A percentile compares a stretch with the other conserved stretches of the same genome.
Conservation (phyloP, 1,140 invertebrate species). For the Drosophila insularis region DNA sequence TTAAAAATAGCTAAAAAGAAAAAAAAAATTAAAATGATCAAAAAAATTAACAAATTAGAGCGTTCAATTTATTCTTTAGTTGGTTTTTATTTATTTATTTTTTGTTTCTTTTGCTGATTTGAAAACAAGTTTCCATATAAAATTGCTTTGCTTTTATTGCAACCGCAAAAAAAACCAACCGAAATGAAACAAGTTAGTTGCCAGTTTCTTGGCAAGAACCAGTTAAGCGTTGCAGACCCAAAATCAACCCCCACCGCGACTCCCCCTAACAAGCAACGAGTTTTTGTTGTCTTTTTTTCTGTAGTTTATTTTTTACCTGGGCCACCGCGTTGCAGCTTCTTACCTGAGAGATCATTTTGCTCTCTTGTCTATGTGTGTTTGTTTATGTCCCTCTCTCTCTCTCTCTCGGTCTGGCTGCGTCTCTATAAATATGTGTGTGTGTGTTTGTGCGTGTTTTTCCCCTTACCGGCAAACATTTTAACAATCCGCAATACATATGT, state of each 20-base stretch:
- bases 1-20: conserved; percentile 40
- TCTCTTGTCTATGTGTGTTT: conserved; percentile 31
- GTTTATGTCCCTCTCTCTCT: conserved; percentile 9
- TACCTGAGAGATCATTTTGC: conserved; percentile 20
- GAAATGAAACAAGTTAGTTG: conserved; percentile 71
- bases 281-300: conserved; percentile 34
- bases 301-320: background rate
- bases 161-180: conserved; percentile 37
- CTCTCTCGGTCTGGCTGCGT: background rate
- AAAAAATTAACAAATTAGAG: background rate
- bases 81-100: background rate
- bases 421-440: background rate
- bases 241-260: conserved; percentile 25
- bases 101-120: conserved; percentile 10
- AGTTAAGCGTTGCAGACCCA: conserved; percentile 57
- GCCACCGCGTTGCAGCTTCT: conserved; percentile 17
- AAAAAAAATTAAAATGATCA: conserved; percentile 1
- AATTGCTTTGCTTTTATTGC: conserved; percentile 39
- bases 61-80: conserved; percentile 3
- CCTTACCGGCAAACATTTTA: conserved; percentile 36
- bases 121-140: conserved; percentile 44
- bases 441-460: conserved; percentile 41
- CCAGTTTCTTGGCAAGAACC: conserved; percentile 55
- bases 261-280: conserved; percentile 43
- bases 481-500: conserved; percentile 19